Conservation (phyloP, 2,797 vertebrate species). For the Hippocampus kuda region DNA sequence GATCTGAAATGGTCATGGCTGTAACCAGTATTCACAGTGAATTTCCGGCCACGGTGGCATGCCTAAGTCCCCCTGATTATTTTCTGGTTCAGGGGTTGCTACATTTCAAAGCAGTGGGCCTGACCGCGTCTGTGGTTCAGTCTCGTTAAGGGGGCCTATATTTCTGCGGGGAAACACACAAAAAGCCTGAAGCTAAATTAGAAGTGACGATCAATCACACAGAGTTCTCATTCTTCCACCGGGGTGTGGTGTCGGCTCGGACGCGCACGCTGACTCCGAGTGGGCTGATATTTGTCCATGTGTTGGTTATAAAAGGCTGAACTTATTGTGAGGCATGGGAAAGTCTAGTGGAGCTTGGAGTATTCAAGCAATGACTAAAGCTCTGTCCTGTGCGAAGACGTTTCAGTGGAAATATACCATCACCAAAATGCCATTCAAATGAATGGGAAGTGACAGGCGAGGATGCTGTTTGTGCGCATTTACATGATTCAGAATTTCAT, state of each 20-base stretch:
- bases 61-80: slow-evolving; percentile 65
- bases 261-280: slow-evolving; percentile 13
- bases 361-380: slow-evolving; percentile 1
- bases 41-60: slow-evolving; percentile 61
- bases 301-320: slow-evolving; percentile 29
- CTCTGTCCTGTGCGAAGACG: slow-evolving; percentile 41
- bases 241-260: slow-evolving; percentile 28
- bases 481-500: slow-evolving; percentile 1
- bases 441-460: slow-evolving; percentile 12
- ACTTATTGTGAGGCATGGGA: slow-evolving; percentile 28
- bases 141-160: slow-evolving; percentile 50
- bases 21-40: slow-evolving; percentile 61
- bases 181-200: slow-evolving; percentile 43
- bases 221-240: slow-evolving; percentile 38
- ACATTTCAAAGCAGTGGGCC: slow-evolving; percentile 57
- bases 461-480: slow-evolving; percentile 5
- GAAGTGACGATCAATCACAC: slow-evolving; percentile 58
- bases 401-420: slow-evolving; percentile 36
- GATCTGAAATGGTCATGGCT: slow-evolving; percentile 60
- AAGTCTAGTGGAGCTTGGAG: slow-evolving; percentile 27
- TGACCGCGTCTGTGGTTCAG: slow-evolving; percentile 48
- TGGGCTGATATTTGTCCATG: slow-evolving; percentile 37
- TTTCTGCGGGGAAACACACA: slow-evolving; percentile 46
- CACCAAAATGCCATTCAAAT: slow-evolving; percentile 18
- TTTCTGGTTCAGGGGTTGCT: slow-evolving; percentile 62